These are phyloP conservation scores for Diacarnus erythraeanus DNA, from an alignment of 37 sponge, comb jelly and placozoan genomes.

Conservation along the genomic window DNA sequence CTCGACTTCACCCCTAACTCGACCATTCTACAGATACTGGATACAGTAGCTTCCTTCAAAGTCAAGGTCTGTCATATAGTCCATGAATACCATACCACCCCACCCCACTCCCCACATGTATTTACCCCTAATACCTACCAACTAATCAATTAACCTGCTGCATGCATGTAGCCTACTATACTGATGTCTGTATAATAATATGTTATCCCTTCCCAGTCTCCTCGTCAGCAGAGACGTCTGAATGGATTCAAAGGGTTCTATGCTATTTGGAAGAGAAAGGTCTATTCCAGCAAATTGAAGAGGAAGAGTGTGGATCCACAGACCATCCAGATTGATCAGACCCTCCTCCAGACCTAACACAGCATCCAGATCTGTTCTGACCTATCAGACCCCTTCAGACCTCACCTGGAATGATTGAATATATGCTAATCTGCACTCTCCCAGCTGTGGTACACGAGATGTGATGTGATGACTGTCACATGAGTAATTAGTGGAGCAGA, in stretches of 20 bases:
- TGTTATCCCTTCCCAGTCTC: slow-evolving; percentile 10
- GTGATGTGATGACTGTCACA: too few relatives aligned
- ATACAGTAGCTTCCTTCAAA: background rate
- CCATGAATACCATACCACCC: background rate
- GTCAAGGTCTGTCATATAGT: too few relatives aligned
- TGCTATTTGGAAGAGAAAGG: slow-evolving; percentile 51
- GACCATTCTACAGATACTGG: slow-evolving; percentile 25
- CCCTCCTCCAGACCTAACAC: too few relatives aligned
- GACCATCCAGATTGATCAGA: too few relatives aligned
- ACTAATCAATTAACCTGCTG: background rate
- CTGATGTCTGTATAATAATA: background rate
- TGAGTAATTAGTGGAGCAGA: too few relatives aligned
- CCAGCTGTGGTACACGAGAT: too few relatives aligned
- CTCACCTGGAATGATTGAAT: too few relatives aligned
- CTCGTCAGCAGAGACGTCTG: background rate
- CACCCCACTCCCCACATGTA: background rate
- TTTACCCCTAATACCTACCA: too few relatives aligned
- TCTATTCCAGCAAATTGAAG: background rate
- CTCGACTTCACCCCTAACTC: slow-evolving; percentile 22
- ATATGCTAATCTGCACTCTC: too few relatives aligned
- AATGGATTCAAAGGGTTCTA: slow-evolving; percentile 73
- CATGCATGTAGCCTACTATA: background rate
- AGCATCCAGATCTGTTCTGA: too few relatives aligned
- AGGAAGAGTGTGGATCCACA: too few relatives aligned
- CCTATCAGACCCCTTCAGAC: too few relatives aligned